Base-by-base conservation (phyloP, 2,888 invertebrate species). In the Drosophila borborema region DNA sequence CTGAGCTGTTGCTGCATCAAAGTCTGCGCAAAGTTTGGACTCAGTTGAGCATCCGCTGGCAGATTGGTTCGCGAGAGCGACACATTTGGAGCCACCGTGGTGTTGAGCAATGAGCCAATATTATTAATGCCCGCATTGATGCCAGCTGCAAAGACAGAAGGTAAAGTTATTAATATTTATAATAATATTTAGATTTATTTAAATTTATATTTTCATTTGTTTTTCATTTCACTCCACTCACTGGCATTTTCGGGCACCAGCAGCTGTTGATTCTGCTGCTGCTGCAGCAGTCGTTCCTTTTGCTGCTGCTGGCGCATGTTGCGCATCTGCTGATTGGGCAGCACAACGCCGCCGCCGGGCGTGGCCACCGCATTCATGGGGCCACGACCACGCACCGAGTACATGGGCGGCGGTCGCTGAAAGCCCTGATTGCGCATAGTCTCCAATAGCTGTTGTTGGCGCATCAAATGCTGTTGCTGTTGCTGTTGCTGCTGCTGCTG, bases 61-160 rank as follows among this genome's bases (percentile, higher is more conserved):
- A 94, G 93, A 82, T 95, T 95, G 46, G 95, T 95, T 72, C 96
- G 94, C 92, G 97, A 96, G 78, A 98, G 94, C 72, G 98, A 96
- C 62, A 98, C 98, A 93, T 98, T 98, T 64, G 98, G 97, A 75
- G 97, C 97, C 63, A 93, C 93, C 55, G 96, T 96, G 86, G 96
- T 96, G 91, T 96, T 97, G 89, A 98, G 94, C 82, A 98, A 94
- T 74, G 96, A 97, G 91, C 96, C 97, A 88, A 98, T 97, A 90
- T 97, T 97, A 77, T 91, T 91, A 40, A 93, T 86, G 77, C 92
- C 92, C 58, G 93, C 90, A 90, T 92, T 93, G 43, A 93, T 89
- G 72, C 93, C 93, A 90, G 81, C 75, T 79, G 23, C 49, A 45
- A 46, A 2, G 8, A 9, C 1, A 2, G 20, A 14, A 0, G 2